These are phyloP conservation scores for Palythoa grandis DNA, from an alignment of 92 coral and sea anemone species.

Conservation along the genomic window DNA sequence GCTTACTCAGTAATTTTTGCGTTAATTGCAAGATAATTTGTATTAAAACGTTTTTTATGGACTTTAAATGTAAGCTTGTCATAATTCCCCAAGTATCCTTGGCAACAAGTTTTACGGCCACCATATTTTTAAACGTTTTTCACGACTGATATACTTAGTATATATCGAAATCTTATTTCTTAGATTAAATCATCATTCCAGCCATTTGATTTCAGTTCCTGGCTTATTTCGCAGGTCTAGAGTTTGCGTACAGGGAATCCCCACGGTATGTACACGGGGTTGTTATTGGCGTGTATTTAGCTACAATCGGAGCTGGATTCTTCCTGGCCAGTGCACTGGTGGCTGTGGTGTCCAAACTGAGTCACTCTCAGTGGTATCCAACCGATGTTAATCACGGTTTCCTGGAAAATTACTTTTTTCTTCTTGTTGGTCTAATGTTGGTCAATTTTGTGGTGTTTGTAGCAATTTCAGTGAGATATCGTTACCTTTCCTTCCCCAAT, in stretches of 20 bases:
- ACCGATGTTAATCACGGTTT: conserved; percentile 57
- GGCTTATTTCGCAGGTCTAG: conserved; percentile 39
- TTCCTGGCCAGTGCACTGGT: conserved; percentile 69
- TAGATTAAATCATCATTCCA: not conserved
- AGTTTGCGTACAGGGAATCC: conserved; percentile 68
- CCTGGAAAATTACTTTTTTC: conserved; percentile 63
- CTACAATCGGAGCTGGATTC: conserved; percentile 62
- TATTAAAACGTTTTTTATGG: too few species aligned
- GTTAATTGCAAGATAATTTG: too few species aligned
- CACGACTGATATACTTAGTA: too few species aligned
- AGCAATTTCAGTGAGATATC: conserved; percentile 49
- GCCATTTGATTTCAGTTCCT: not conserved
- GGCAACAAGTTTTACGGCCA: too few species aligned
- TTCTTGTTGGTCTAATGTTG: conserved; percentile 59
- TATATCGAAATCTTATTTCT: too few species aligned
- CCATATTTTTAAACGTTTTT: too few species aligned
- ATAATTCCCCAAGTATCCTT: too few species aligned
- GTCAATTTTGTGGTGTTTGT: conserved; percentile 55
- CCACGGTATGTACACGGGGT: conserved; percentile 68
- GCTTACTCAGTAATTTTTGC: too few species aligned
- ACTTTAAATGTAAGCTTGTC: too few species aligned
- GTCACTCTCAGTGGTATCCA: conserved; percentile 59
- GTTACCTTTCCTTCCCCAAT: conserved; percentile 19
- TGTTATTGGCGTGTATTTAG: conserved; percentile 57
- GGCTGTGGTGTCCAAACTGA: conserved; percentile 55